Percentiles rank a stretch among this genome's conserved stretches.
Evolutionary conservation across 2,113 vertebrate species (phyloP).

Genomic region (Neomonachus schauinslandi): DNA sequence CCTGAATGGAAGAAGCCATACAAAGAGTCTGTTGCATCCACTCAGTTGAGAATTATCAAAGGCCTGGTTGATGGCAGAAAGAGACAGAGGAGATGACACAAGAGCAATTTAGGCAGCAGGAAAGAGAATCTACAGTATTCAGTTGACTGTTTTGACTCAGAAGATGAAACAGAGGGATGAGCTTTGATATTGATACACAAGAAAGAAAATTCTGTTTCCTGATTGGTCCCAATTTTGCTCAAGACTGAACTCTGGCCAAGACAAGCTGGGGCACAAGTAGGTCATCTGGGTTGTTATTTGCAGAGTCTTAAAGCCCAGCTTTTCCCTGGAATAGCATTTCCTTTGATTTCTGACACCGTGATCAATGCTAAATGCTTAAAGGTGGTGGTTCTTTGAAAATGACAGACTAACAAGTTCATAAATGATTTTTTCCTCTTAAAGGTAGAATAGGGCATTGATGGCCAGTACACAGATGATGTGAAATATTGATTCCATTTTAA

Average conservation of each 20-base stretch:
- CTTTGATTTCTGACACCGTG: slow-evolving; percentile 51
- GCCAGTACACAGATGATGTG: neutral
- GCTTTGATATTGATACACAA: neutral
- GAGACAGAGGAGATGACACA: neutral
- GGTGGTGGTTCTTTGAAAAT: slow-evolving; percentile 17
- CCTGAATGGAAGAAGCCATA: neutral
- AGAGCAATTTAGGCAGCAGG: neutral
- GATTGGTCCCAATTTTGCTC: neutral
- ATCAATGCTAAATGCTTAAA: slow-evolving; percentile 9
- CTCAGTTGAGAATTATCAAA: neutral
- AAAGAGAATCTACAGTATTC: neutral
- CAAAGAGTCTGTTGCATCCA: neutral
- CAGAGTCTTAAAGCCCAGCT: neutral
- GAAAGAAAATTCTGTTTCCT: neutral
- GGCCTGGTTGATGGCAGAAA: neutral
- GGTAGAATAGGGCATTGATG: neutral
- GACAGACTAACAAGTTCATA: neutral
- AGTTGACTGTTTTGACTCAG: neutral
- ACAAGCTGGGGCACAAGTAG: neutral
- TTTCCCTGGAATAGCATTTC: neutral
- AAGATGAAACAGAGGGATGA: neutral
- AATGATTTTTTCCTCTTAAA: neutral
- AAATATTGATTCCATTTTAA: neutral
- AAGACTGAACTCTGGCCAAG: slow-evolving; percentile 9
- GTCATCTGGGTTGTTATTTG: slow-evolving; percentile 3